A percentile compares a stretch with the other conserved stretches of the same genome.
These are phyloP conservation scores for Agapetus fuscipes DNA, from an alignment of 2,888 invertebrate species.

Conservation along the genomic window DNA sequence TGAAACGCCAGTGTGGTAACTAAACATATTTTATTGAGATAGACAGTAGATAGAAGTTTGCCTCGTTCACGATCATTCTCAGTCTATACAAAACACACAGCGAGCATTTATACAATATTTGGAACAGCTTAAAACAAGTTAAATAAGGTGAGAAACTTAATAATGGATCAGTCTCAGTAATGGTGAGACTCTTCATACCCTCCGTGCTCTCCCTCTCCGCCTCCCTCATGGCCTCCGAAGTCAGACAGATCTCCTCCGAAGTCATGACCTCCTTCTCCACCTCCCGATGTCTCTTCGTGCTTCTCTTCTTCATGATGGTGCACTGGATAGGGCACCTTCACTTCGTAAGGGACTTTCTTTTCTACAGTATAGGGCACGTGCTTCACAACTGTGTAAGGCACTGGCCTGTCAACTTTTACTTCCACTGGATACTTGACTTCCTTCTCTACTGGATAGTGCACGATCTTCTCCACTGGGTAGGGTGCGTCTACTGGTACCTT, in stretches of 20 bases:
- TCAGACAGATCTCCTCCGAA: conserved; percentile 21
- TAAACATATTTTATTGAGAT: conserved; percentile 16
- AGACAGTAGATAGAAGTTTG: conserved; percentile 13
- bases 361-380: conserved; percentile 58
- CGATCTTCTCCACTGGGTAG: conserved; percentile 56
- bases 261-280: conserved; percentile 23
- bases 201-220: conserved; percentile 19
- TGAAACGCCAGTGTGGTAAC: too few relatives aligned
- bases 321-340: conserved; percentile 60
- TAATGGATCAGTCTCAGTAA: conserved; percentile 31
- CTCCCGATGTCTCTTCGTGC: conserved; percentile 25
- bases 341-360: conserved; percentile 58
- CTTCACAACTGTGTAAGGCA: conserved; percentile 54
- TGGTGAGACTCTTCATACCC: conserved; percentile 25
- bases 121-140: conserved; percentile 19
- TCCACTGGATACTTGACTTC: conserved; percentile 57
- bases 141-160: conserved; percentile 14
- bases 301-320: conserved; percentile 42
- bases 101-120: conserved; percentile 15
- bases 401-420: conserved; percentile 49
- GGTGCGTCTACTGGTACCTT: conserved; percentile 65
- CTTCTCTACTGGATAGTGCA: conserved; percentile 57
- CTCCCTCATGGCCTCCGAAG: conserved; percentile 21
- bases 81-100: conserved; percentile 17
- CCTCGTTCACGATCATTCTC: conserved; percentile 20